phyloP scores from a whole-genome alignment of 1,140 invertebrate genomes.

The Epicauta chinensis region DNA sequence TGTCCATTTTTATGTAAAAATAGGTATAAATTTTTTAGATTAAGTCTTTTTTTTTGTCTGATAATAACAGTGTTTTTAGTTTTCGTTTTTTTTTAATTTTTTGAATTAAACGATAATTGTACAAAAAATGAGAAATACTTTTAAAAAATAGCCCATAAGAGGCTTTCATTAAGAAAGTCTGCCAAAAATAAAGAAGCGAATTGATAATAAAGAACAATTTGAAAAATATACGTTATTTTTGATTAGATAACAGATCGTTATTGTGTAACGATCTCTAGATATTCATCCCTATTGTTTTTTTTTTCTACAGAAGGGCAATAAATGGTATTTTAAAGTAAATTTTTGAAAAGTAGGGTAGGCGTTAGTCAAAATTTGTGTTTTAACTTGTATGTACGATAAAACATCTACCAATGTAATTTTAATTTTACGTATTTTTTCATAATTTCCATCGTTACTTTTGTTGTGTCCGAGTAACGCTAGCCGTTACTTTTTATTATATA shows the following conservation, averaged over 20 bases:
- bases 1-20: conserved; percentile 44
- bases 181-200: conserved; percentile 14
- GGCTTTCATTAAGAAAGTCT: conserved; percentile 11
- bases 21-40: conserved; percentile 43
- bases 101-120: conserved; percentile 18
- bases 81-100: not conserved
- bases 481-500: conserved; percentile 21
- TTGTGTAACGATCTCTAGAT: conserved; percentile 21
- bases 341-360: conserved; percentile 28
- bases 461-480: conserved; percentile 15
- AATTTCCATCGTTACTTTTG: too few relatives aligned
- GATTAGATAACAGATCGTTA: conserved; percentile 18
- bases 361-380: conserved; percentile 34
- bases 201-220: too few relatives aligned
- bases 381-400: conserved; percentile 35
- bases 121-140: conserved; percentile 18
- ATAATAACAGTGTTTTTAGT: conserved; percentile 17
- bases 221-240: not conserved
- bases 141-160: conserved; percentile 13
- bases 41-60: conserved; percentile 35
- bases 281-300: conserved; percentile 7
- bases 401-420: conserved; percentile 26
- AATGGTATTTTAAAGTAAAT: conserved; percentile 21
- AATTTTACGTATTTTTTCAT: conserved; percentile 13
- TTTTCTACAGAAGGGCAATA: conserved; percentile 37